These are phyloP conservation scores for Orycteropus afer DNA, from an alignment of 2,113 vertebrate species.

Conservation along the genomic window DNA sequence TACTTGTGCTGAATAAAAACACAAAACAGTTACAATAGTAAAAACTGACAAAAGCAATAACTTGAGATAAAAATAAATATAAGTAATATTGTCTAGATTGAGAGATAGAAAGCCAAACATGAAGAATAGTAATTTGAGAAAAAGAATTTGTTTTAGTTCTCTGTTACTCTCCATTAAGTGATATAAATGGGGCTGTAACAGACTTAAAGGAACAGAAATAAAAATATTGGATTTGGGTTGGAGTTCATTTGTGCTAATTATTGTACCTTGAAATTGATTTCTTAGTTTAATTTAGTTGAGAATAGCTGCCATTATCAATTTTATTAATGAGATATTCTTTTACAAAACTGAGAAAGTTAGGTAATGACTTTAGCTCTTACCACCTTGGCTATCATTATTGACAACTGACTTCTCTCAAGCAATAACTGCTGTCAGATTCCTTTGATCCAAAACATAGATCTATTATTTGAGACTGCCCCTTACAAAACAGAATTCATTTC, in stretches of 20 bases:
- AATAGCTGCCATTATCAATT: not conserved
- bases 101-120: not conserved
- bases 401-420: not conserved
- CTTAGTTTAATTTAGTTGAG: slow-evolving; percentile 1
- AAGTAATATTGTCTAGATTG: not conserved
- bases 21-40: not conserved
- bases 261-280: not conserved
- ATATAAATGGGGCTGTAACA: not conserved
- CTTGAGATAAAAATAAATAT: not conserved
- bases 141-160: not conserved
- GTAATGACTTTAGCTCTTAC: not conserved
- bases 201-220: not conserved
- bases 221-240: not conserved
- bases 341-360: not conserved
- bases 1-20: slow-evolving; percentile 16
- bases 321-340: not conserved
- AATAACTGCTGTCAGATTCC: not conserved
- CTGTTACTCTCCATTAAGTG: not conserved
- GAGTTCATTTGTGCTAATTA: not conserved
- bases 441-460: not conserved
- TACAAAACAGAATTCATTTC: not conserved
- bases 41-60: not conserved
- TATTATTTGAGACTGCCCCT: not conserved
- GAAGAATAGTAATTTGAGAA: not conserved
- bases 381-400: not conserved